phyloP scores from a whole-genome alignment of 1,140 invertebrate genomes.

The Proales similis region DNA sequence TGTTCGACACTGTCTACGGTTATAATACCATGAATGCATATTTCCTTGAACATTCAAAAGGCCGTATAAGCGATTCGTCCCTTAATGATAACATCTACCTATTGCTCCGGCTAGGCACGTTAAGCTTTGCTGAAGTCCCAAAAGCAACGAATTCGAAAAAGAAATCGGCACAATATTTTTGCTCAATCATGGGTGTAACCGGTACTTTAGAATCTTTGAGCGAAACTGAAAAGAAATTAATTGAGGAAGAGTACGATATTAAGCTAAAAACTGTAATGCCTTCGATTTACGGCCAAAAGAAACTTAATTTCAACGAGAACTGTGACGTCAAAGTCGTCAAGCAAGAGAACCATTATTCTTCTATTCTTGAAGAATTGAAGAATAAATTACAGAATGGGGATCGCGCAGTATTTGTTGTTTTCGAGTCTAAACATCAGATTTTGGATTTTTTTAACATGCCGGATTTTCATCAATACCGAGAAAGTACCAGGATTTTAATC shows the following conservation, averaged over 20 bases:
- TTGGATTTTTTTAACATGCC: background rate
- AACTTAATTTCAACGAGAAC: no score
- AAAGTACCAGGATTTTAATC: background rate
- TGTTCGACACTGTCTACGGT: background rate
- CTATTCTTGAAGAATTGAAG: background rate
- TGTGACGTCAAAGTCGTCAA: no score
- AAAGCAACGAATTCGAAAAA: no score
- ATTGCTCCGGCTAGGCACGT: background rate
- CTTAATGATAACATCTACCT: background rate
- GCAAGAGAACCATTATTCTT: background rate
- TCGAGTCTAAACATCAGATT: background rate
- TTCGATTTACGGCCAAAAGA: background rate
- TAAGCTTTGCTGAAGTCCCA: no score
- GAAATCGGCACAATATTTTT: no score
- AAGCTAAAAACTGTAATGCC: background rate
- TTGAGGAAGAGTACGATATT: background rate
- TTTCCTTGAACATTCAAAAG: background rate
- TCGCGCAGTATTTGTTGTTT: background rate
- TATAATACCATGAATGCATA: slow-evolving; percentile 5
- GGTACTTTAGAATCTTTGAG: no score
- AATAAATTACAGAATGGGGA: background rate
- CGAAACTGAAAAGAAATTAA: background rate
- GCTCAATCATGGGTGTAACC: no score
- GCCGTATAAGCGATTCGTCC: background rate
- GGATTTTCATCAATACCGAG: background rate